Conservation (phyloP, 2,888 invertebrate genomes). For the Phoenoteleia sp. region DNA sequence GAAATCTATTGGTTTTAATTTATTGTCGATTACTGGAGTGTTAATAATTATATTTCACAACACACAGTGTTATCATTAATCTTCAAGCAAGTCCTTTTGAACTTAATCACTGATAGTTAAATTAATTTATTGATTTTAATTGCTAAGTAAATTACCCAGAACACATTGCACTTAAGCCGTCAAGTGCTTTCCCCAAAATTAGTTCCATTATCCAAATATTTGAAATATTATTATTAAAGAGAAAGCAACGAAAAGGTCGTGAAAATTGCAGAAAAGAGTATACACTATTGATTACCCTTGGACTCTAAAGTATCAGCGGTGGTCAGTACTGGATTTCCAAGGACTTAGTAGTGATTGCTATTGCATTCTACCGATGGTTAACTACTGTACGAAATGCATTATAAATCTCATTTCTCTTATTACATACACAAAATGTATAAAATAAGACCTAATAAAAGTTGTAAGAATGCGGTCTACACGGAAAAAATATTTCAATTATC, state of each 20-base stretch:
- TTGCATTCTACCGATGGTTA: neutral
- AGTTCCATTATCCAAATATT: slow-evolving; percentile 45
- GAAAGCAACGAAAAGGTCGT: slow-evolving; percentile 25
- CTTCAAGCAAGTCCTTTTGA: too few species aligned
- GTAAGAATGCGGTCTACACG: too few species aligned
- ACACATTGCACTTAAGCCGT: slow-evolving; percentile 43
- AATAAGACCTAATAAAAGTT: too few species aligned
- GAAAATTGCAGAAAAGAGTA: neutral
- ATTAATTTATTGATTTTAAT: slow-evolving; percentile 44
- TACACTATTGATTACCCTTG: neutral
- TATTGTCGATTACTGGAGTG: too few species aligned
- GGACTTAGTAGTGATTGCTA: neutral
- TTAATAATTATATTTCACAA: too few species aligned
- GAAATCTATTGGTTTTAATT: too few species aligned
- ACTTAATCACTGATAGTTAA: slow-evolving; percentile 20
- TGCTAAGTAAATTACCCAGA: slow-evolving; percentile 54
- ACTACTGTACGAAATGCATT: too few species aligned
- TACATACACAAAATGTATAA: too few species aligned
- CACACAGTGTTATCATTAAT: too few species aligned
- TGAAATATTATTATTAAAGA: slow-evolving; percentile 52
- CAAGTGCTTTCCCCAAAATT: slow-evolving; percentile 31
- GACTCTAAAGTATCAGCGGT: neutral
- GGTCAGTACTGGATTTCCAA: neutral
- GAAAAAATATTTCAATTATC: too few species aligned
- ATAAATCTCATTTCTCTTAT: too few species aligned